Evolutionary conservation across 2,888 invertebrate species (phyloP), one percentile per base, ranked within the genome.

Genomic region (Agrochola lychnidis): DNA sequence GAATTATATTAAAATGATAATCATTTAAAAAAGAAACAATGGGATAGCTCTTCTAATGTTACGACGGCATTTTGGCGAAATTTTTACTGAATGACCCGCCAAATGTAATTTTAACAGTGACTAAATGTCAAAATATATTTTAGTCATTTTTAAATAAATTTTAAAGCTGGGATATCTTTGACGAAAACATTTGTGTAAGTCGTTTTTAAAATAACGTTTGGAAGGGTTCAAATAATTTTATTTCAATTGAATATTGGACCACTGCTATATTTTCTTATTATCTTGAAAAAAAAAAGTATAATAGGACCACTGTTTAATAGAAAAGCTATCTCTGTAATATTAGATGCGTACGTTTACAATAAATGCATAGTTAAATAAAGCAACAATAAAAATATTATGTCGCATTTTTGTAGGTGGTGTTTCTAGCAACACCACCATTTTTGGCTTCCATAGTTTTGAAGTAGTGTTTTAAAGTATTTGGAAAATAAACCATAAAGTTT

Each of bases 401-500:
- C 91, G 93, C 93, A 91, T 93, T 92, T 92, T 93, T 90, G 92
- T 92, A 90, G 94, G 89, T 92, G 92, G 86, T 81, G 92, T 91
- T 88, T 93, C 73, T 87, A 92, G 93, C 88, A 90, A 89, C 90
- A 87, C 91, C 92, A 91, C 92, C 93, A 92, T 84, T 93, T 94
- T 95, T 95, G 96, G 96, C 96, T 96, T 96, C 96, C 96, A 96
- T 96, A 96, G 95, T 91, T 94, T 95, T 92, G 94, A 91, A 67
- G 94, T 95, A 95, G 94, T 84, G 81, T 88, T 86, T 59, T 89
- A 83, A 81, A 88, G 89, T 84, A 88, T 90, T 89, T 79, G 84
- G 73, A 84, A 64, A 81, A 70, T 80, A 81, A 89, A 83, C 84
- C 81, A 85, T 88, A 84, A 90, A 91, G 90, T 94, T 94, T 95